A percentile compares a stretch with the other conserved stretches of the same genome.
These are phyloP conservation scores for Drosophila bocqueti DNA, from an alignment of 1,140 invertebrate genomes.

Conservation along the genomic window DNA sequence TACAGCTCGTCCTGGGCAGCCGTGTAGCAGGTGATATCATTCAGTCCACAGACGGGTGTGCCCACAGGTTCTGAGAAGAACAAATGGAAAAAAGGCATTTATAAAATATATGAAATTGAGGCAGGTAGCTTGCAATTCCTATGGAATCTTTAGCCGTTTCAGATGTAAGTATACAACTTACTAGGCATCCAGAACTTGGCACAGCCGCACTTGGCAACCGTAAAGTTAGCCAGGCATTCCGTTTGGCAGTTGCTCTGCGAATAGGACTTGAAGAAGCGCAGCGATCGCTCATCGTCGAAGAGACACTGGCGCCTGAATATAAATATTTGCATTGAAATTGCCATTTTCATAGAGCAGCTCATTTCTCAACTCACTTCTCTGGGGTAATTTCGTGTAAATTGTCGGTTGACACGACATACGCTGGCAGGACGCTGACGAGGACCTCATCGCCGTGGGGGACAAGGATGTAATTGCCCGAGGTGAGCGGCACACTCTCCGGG, in stretches of 20 bases:
- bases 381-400: conserved; percentile 86
- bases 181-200: conserved; percentile 90
- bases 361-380: conserved; percentile 80
- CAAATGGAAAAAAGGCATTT: background rate
- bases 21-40: conserved; percentile 72
- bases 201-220: conserved; percentile 88
- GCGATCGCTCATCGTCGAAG: conserved; percentile 87
- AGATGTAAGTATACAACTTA: conserved; percentile 69
- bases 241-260: conserved; percentile 91
- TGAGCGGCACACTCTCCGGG: conserved; percentile 87
- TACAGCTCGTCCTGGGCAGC: conserved; percentile 76
- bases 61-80: conserved; percentile 51
- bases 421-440: conserved; percentile 87
- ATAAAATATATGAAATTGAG: no score
- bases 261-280: conserved; percentile 89
- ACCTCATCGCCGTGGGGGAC: conserved; percentile 87
- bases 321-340: conserved; percentile 7
- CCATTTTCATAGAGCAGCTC: background rate
- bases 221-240: conserved; percentile 91
- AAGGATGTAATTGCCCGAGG: conserved; percentile 87
- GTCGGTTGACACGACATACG: conserved; percentile 88
- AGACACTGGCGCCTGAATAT: conserved; percentile 87
- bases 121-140: background rate
- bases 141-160: background rate
- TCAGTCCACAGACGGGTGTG: conserved; percentile 63